Conservation (phyloP, 2,113 vertebrate species). For the Mus pahari region DNA sequence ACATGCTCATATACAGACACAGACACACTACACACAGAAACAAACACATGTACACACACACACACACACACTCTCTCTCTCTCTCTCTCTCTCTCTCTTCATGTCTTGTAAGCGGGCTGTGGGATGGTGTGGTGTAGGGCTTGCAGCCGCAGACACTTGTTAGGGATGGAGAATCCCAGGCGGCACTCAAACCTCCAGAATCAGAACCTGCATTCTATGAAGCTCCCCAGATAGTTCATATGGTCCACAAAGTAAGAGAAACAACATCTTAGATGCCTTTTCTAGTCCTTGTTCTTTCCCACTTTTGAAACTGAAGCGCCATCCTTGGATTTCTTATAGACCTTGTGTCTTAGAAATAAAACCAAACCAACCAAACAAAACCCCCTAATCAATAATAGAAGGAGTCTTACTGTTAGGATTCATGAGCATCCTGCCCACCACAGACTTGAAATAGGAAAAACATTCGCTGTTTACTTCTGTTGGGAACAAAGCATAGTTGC, state of each 20-base stretch:
- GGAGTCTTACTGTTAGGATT: neutral
- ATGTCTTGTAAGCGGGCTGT: neutral
- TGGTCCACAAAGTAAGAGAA: neutral
- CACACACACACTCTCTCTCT: neutral
- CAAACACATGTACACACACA: neutral
- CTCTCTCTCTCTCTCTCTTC: no score
- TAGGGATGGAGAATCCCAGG: neutral
- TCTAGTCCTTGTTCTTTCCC: neutral
- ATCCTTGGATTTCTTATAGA: slow-evolving; percentile 15
- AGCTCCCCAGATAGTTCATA: neutral
- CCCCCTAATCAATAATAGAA: slow-evolving; percentile 12
- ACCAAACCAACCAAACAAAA: neutral
- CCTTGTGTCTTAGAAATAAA: no score
- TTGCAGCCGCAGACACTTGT: neutral
- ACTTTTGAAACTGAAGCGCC: neutral
- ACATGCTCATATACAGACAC: neutral
- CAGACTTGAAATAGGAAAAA: slow-evolving; percentile 11
- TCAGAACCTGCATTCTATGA: neutral
- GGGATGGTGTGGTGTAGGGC: neutral
- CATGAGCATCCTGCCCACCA: neutral
- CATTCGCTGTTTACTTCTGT: slow-evolving; percentile 58
- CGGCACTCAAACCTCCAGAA: neutral
- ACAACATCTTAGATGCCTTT: neutral
- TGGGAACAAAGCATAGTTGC: slow-evolving; percentile 36
- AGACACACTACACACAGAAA: neutral